Evolutionary conservation across 2,888 invertebrate genomes (phyloP), one percentile per base, ranked within the genome.

Genomic region (Meloe dianella): DNA sequence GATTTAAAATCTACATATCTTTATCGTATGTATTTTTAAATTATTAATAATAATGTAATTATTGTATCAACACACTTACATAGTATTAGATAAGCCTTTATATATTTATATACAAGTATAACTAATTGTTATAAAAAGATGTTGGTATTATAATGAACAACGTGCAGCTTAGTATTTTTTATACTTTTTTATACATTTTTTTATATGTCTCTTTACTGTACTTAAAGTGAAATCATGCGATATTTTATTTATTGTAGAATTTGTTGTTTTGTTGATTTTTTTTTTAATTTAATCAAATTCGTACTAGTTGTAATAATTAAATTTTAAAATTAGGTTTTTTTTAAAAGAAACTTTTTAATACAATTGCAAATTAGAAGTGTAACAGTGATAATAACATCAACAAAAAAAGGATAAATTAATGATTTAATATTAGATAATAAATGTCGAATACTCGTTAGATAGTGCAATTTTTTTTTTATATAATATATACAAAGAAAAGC

Each of bases 1-100:
- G 77, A 84, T 83, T 75, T 83, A 77, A 38, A 79, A 56, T 70
- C 47, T 41, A 64, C 64, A 64, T 64, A 64, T 64, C 60, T 35
- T 54, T 9, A 61, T n/a, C n/a, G n/a, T n/a, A n/a, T n/a, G n/a
- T n/a, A n/a, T n/a, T n/a, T n/a, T n/a, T n/a, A n/a, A n/a, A n/a
- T n/a, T n/a, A n/a, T n/a, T n/a, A 4, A 41, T 17, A 4, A 20
- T 17, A 17, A 2, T 12, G 14, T 35, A 35, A 35, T 35, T 41
- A 17, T 32, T 64, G 60, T 65, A 56, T 17, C 32, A 57, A 30
- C 29, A 24, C 30, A 22, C 29, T 58, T 32, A 32, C 29, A 14
- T n/a, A 32, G 60, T 38, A 60, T 35, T 51, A 10, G 10, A 51
- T 22, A 51, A n/a, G n/a, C n/a, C n/a, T 0, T 38, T 38, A 17